Evolutionary conservation across 1,140 invertebrate species (phyloP), one percentile per base, ranked within the genome.

Genomic region (Oscheius sp.): DNA sequence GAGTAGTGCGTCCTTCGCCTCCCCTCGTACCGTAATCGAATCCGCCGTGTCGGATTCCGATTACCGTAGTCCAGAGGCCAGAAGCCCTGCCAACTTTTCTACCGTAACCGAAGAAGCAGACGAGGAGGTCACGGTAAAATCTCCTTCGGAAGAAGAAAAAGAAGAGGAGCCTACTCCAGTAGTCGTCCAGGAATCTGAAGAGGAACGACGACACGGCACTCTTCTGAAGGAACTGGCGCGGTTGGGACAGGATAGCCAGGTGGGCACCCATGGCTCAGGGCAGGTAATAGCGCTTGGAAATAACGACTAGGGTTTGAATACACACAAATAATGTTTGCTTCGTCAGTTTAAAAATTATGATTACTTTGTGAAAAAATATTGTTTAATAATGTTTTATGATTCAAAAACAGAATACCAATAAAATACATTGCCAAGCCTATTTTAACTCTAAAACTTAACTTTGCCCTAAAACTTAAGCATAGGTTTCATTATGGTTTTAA

Each of bases 21-120:
- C 72, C 1, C 72, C 72, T 0, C 49, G 64, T 35, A 74, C 72
- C 34, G 72, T 74, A 4, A 46, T 74, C 18, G 72, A 68, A 4
- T 29, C 68, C 0, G 36, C 38, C 52, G 29, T 32, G 3, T 52
- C 42, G 18, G 55, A 62, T 42, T 3, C n/a, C 29, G 55, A 34
- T 4, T 59, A 62, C 68, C 45, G 42, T 31, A 64, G 32, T 34
- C 34, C 58, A n/a, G 45, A 52, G 15, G 31, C 29, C 26, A 31
- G n/a, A 38, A 71, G 36, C 31, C 34, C 52, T 63, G 32, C 26
- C 13, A 13, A 31, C 29, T 61, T 61, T 29, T 45, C 26, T 45
- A 20, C 29, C 4, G 55, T 36, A 59, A 29, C 52, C 32, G 15
- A 36, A 68, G 35, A 58, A 36, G 36, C n/a, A 46, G 45, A 67